phyloP scores from a whole-genome alignment of 2,797 vertebrate species.

The Galaxias olidus region DNA sequence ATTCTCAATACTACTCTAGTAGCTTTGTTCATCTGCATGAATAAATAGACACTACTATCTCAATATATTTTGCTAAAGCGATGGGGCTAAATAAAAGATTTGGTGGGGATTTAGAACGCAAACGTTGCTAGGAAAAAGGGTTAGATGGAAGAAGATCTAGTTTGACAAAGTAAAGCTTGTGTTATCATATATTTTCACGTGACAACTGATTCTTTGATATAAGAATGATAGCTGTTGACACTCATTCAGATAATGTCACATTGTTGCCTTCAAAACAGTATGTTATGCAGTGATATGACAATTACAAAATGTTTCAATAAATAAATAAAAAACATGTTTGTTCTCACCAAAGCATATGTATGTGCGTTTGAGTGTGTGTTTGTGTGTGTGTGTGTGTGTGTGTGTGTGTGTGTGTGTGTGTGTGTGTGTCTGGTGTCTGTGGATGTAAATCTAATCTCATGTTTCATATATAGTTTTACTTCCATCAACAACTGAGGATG shows the following conservation, averaged over 20 bases:
- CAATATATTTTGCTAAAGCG: slow-evolving; percentile 28
- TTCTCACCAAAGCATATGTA: too few species aligned
- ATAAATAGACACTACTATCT: slow-evolving; percentile 25
- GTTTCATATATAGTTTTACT: slow-evolving; percentile 3
- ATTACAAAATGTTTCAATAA: too few species aligned
- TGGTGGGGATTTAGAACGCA: too few species aligned
- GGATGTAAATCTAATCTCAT: neutral
- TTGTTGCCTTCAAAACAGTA: too few species aligned
- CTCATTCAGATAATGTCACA: too few species aligned
- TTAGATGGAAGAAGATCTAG: neutral
- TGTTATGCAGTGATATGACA: too few species aligned
- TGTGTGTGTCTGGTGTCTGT: neutral
- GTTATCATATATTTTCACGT: too few species aligned
- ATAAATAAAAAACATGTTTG: too few species aligned
- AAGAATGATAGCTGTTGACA: too few species aligned
- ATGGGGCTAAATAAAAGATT: slow-evolving; percentile 8
- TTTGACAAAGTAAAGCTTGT: neutral
- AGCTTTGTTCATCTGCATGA: slow-evolving; percentile 31
- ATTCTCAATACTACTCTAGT: slow-evolving; percentile 34
- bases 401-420: neutral
- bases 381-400: neutral
- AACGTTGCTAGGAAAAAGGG: neutral
- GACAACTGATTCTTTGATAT: too few species aligned
- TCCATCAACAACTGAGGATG: slow-evolving; percentile 1
- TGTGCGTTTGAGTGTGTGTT: neutral